phyloP scores from a whole-genome alignment of 2,888 invertebrate genomes.

The Petrolisthes cinctipes region DNA sequence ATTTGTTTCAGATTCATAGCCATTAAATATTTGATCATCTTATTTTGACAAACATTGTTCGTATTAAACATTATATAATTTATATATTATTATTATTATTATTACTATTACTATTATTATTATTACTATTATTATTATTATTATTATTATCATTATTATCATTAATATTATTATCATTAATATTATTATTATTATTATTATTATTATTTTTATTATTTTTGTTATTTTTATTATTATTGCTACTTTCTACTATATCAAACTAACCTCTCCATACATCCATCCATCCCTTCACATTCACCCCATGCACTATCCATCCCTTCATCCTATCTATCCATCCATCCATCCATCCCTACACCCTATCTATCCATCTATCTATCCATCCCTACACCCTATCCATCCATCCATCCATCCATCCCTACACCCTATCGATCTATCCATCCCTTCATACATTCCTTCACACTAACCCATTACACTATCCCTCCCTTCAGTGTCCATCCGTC shows the following conservation, averaged over 20 bases:
- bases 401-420: background rate
- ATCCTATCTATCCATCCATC: background rate
- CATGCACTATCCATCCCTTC: background rate
- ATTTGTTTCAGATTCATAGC: too few species aligned
- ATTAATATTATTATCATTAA: too few species aligned
- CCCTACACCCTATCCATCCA: background rate
- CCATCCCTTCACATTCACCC: background rate
- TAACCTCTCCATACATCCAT: background rate
- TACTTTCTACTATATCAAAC: background rate
- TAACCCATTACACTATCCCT: background rate
- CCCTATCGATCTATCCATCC: background rate
- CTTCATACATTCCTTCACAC: background rate
- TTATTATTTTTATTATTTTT: too few species aligned
- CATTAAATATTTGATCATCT: too few species aligned
- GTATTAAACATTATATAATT: too few species aligned
- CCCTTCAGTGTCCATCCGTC: background rate
- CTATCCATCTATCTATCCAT: background rate
- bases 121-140: too few species aligned
- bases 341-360: background rate
- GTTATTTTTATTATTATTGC: too few species aligned
- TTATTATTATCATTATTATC: too few species aligned
- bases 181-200: too few species aligned
- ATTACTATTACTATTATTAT: too few species aligned
- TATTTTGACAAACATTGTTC: too few species aligned
- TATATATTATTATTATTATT: too few species aligned